A percentile compares a stretch with the other conserved stretches of the same genome.
phyloP scores from a whole-genome alignment of 2,113 vertebrate genomes.

The Mirza zaza region DNA sequence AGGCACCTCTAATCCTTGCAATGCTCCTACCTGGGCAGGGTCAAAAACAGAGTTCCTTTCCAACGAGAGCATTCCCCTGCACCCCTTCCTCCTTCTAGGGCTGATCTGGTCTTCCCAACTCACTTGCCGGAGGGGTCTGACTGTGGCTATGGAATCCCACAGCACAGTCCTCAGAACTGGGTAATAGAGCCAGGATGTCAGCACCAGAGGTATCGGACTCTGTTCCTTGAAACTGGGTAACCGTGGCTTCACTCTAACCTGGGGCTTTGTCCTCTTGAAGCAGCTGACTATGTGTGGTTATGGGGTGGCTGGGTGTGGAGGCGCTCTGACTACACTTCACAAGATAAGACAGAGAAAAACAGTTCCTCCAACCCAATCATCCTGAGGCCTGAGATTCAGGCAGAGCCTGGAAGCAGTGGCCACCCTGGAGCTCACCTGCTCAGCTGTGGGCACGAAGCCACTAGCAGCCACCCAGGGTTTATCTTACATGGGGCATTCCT shows the following conservation, averaged over 20 bases:
- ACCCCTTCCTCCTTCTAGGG: accelerated
- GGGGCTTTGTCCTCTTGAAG: not conserved
- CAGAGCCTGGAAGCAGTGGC: not conserved
- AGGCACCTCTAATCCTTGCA: not conserved
- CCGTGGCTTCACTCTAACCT: no score
- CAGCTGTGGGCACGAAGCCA: not conserved
- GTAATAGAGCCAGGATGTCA: not conserved
- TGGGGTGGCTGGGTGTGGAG: not conserved
- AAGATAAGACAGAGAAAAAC: not conserved
- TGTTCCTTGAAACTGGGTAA: not conserved
- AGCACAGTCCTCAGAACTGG: not conserved
- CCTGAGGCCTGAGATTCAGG: not conserved
- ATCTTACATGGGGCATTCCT: not conserved
- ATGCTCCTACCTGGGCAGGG: not conserved
- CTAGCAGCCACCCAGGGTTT: not conserved
- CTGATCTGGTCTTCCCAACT: not conserved
- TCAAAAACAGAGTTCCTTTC: not conserved
- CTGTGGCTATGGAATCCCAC: not conserved
- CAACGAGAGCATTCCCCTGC: no score
- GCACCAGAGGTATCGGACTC: not conserved
- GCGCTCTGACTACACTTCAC: not conserved
- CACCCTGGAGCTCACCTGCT: not conserved
- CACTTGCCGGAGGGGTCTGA: not conserved
- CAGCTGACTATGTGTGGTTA: not conserved
- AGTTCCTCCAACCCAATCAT: not conserved